Evolutionary conservation across 64 coral and sea anemone species (phyloP).

Genomic region (Montipora foliosa): DNA sequence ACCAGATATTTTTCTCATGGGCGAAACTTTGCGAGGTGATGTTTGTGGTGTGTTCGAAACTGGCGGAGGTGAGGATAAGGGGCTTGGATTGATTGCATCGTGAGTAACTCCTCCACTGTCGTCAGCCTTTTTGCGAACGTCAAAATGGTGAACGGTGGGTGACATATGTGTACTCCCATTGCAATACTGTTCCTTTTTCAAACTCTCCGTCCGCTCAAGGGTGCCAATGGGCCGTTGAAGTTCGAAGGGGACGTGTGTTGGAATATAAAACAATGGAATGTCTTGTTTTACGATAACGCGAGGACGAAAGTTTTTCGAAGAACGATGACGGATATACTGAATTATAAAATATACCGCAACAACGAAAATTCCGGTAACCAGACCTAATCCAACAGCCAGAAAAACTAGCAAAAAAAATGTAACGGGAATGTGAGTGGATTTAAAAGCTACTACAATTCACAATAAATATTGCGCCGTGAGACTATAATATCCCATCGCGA

Average conservation of each 20-base stretch:
- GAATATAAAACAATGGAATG: conserved; percentile 43
- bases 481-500: too few species aligned
- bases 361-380: too few species aligned
- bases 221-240: background rate
- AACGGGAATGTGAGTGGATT: background rate
- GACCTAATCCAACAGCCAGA: too few species aligned
- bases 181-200: background rate
- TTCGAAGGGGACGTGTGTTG: conserved; percentile 4
- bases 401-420: too few species aligned
- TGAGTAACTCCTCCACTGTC: background rate
- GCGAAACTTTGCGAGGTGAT: background rate
- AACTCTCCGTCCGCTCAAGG: background rate
- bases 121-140: background rate
- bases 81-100: background rate
- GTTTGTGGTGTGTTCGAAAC: background rate
- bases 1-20: background rate
- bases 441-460: background rate
- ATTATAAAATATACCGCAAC: too few species aligned
- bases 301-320: background rate
- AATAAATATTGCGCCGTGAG: conserved; percentile 15
- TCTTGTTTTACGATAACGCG: conserved; percentile 22
- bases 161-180: conserved; percentile 11
- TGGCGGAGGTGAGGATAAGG: background rate
- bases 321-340: background rate
- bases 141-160: background rate